Evolutionary conservation across 2,113 vertebrate genomes (phyloP).

Genomic region (Otolemur garnettii): DNA sequence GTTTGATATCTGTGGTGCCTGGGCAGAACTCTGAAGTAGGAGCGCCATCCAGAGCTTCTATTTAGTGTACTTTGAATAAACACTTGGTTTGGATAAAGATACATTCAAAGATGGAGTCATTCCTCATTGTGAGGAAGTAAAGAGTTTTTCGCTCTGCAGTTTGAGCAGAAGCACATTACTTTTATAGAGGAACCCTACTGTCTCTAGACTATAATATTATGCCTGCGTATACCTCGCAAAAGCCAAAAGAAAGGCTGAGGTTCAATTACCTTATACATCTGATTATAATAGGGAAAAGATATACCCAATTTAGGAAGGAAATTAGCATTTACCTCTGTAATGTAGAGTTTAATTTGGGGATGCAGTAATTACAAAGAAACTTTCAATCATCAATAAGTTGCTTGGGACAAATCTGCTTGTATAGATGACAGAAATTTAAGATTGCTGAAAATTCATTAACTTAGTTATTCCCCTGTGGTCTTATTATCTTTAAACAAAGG

Average conservation of each 20-base stretch:
- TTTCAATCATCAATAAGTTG: background rate
- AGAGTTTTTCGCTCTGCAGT: background rate
- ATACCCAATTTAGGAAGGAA: conserved; percentile 1
- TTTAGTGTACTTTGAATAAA: background rate
- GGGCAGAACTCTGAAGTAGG: conserved; percentile 14
- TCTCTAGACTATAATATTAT: background rate
- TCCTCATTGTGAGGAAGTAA: background rate
- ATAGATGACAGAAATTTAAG: conserved; percentile 8
- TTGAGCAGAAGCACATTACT: background rate
- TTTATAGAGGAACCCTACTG: background rate
- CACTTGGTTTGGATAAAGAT: conserved; percentile 30
- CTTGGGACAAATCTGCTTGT: background rate
- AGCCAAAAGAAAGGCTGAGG: conserved; percentile 12
- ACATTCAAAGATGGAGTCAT: background rate
- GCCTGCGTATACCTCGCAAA: background rate
- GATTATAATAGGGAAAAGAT: conserved; percentile 19
- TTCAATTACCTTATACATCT: background rate
- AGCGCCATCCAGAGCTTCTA: background rate
- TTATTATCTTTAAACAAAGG: background rate
- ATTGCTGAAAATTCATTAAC: background rate
- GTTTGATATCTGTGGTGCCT: background rate
- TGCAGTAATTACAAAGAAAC: conserved; percentile 20
- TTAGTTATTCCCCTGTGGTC: background rate
- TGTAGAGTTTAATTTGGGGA: background rate
- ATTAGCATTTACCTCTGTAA: background rate